Evolutionary conservation across 1,140 invertebrate species (phyloP), one percentile per base, ranked within the genome.

Genomic region (Maconellicoccus hirsutus): DNA sequence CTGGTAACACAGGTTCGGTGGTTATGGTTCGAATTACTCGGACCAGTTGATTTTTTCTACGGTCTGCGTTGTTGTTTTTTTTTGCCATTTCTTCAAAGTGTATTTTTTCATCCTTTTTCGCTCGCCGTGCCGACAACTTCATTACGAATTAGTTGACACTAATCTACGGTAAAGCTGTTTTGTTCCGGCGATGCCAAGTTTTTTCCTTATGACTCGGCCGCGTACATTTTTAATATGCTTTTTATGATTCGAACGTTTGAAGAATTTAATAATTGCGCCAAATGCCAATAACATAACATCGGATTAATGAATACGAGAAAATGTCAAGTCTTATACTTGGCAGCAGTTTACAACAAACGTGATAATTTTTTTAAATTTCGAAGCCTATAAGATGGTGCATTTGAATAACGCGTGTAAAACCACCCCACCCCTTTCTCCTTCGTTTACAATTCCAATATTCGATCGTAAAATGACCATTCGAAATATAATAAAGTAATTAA

Each of bases 111-210:
- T 66, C 61, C 52, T 59, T 59, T 59, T 59, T 66, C 25, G 61
- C 52, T 7, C 4, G 25, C 25, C 61, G 61, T 66, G 61, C 61
- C 61, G 61, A 66, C 61, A 66, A 66, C 61, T 66, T 66, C 61
- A 66, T 66, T 66, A 66, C 61, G 61, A 66, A 66, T 66, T 66
- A 66, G 61, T 26, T 66, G 61, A 66, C 61, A 66, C 61, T 66
- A 66, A 66, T 66, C 61, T 66, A 25, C 25, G 21, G 19, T 66
- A 66, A 66, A 66, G 61, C 22, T 66, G 61, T 66, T 66, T 66
- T 25, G 22, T 25, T 66, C 61, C 61, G 19, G 25, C 61, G 19
- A 26, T 66, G 61, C 25, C 25, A 23, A 25, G 7, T 66, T 66
- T 66, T 66, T 66, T 66, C 25, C 61, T 59, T 59, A 16, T 59